Evolutionary conservation across 2,113 vertebrate genomes (phyloP).

Genomic region (Paramisgurnus dabryanus): DNA sequence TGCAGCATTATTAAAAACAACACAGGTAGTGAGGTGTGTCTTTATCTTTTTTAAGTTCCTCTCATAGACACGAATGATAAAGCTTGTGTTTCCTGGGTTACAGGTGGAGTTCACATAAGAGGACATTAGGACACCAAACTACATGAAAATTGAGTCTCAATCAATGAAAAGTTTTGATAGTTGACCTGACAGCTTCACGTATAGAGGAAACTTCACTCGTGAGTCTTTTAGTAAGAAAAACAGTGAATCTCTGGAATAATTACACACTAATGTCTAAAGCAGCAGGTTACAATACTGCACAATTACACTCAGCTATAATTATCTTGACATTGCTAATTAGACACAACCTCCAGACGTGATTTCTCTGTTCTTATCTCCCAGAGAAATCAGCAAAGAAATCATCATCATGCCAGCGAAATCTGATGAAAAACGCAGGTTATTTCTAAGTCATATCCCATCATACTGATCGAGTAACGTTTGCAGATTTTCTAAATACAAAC

Average conservation of each 20-base stretch:
- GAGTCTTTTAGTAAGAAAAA: constrained; percentile 55
- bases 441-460: too few species aligned
- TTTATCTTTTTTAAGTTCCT: too few species aligned
- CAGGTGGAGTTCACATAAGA: too few species aligned
- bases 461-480: background rate
- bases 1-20: too few species aligned
- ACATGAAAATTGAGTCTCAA: constrained; percentile 50
- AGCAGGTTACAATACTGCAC: constrained; percentile 73
- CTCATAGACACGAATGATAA: too few species aligned
- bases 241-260: constrained; percentile 66
- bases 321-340: constrained; percentile 75
- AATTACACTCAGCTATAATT: constrained; percentile 79
- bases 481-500: background rate
- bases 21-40: too few species aligned
- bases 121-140: background rate
- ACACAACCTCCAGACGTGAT: constrained; percentile 63
- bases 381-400: background rate
- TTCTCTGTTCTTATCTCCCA: constrained; percentile 56
- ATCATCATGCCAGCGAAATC: too few species aligned
- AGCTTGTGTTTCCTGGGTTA: too few species aligned
- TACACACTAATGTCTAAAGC: constrained; percentile 75
- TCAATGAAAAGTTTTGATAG: constrained; percentile 67
- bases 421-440: too few species aligned
- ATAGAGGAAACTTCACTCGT: constrained; percentile 56
- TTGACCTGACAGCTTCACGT: constrained; percentile 67